A percentile compares a stretch with the other conserved stretches of the same genome.
phyloP scores from a whole-genome alignment of 1,140 invertebrate genomes.

The Neodiprion pinetum region DNA sequence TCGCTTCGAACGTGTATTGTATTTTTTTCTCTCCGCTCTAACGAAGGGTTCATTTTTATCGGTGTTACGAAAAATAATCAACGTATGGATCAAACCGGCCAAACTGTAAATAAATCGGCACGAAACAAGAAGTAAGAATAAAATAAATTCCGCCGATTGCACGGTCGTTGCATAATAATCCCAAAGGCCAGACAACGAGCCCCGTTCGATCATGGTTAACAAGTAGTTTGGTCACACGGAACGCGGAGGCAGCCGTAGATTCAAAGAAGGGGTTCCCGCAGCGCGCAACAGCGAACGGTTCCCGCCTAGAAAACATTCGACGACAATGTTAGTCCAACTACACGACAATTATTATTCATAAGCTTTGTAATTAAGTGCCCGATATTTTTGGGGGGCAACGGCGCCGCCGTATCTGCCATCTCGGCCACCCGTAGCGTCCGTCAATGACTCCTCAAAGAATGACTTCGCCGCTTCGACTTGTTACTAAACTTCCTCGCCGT shows the following conservation, averaged over 20 bases:
- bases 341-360: conserved; percentile 59
- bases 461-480: background rate
- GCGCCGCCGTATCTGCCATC: conserved; percentile 40
- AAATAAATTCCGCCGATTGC: no score
- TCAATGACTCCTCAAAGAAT: conserved; percentile 17
- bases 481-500: background rate
- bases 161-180: no score
- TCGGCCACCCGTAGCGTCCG: conserved; percentile 34
- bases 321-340: conserved; percentile 57
- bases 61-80: no score
- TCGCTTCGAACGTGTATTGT: no score
- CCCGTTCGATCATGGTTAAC: background rate
- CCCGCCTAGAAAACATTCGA: conserved; percentile 52
- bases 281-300: conserved; percentile 48
- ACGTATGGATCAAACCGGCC: no score
- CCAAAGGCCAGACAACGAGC: no score
- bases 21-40: no score
- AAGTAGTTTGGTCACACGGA: conserved; percentile 29
- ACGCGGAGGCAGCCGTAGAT: conserved; percentile 9
- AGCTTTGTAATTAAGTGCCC: conserved; percentile 57
- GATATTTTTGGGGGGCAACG: conserved; percentile 12
- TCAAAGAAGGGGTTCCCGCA: conserved; percentile 41
- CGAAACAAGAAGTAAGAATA: no score
- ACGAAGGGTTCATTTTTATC: no score
- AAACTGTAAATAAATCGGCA: no score